Evolutionary conservation across 2,797 vertebrate genomes (phyloP), one percentile per base, ranked within the genome.

Genomic region (Spizella passerina): DNA sequence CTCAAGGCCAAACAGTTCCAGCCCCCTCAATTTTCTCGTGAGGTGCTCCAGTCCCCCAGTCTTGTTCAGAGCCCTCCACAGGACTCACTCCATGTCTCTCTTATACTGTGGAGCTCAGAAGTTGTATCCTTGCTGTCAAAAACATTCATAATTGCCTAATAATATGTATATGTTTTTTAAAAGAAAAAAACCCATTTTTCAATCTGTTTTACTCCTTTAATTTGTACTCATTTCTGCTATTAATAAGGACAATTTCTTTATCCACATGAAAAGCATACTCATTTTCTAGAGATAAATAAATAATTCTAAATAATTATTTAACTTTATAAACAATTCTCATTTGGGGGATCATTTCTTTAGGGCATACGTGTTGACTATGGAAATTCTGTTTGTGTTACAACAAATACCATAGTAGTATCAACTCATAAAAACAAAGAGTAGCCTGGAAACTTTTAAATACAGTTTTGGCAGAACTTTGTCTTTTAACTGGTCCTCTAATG

Each of bases 381-480:
- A 95, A 85, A 96, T 95, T 90, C 76, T 96, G 57, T 60, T 86
- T 19, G 14, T 92, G 61, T 93, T 93, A 90, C 57, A 92, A 88
- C 27, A 94, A 90, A 88, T 38, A 91, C 77, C 21, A 55, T 56
- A 91, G 36, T 94, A 97, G 72, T 92, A 94, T 94, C 83, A 95
- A 87, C 79, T 90, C 80, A 63, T 86, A 93, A 89, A 97, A 96
- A 82, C 86, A 95, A 95, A 94, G 64, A 91, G 56, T 77, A 94
- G 86, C 60, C 71, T 91, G 60, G 77, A 93, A 91, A 92, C 43
- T 65, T 95, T 96, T 84, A 96, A 96, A 93, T 44, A 92, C 46
- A 93, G 81, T 88, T 96, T 61, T 93, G 81, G 90, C 77, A 94
- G 75, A 93, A 95, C 88, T 91, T 93, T 32, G 59, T 91, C 94